Evolutionary conservation across 2,113 vertebrate genomes (phyloP), one percentile per base, ranked within the genome.

Genomic region (Calonectris borealis): DNA sequence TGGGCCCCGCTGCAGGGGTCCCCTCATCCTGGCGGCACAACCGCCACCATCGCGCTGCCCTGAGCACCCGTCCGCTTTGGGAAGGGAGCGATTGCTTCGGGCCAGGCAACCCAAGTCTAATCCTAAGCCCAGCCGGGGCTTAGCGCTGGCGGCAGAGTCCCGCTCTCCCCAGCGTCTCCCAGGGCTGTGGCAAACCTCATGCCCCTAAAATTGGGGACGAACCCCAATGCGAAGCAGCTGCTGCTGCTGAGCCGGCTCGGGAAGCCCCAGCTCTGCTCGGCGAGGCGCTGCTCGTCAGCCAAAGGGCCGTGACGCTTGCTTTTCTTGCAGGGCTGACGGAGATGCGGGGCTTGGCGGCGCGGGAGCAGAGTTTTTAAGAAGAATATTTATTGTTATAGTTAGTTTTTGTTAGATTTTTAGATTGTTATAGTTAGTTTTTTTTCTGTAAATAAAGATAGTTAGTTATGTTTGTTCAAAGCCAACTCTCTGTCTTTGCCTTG

Each of bases 141-240:
- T 17, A 29, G n/a, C 3, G 1, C 46, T 27, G 48, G 36, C 1
- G 3, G 31, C 68, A 44, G 31, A 51, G 55, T 61, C 46, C 24
- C 2, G 1, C 31, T 52, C 19, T 52, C 19, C 36, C 31, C 36
- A 24, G 31, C 1, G 0, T n/a, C 18, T 52, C 49, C 48, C 48
- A 21, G 49, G 38, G 31, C 49, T 65, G 24, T 42, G 66, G 15
- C 44, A 31, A 61, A 51, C 15, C 11, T 8, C 7, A 51, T 18
- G 68, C 5, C 46, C 13, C 7, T 15, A 46, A n/a, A 38, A 38
- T 38, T 38, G 36, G 36, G 27, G 42, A 20, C 7, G 4, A 34
- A 55, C 27, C 36, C 16, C 16, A 20, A 8, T 16, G 31, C 16
- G 5, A 34, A 44, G 38, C 71, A 44, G 48, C 48, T 51, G 26